Evolutionary conservation across 1,140 invertebrate genomes (phyloP).

Genomic region (Drosophila elegans): DNA sequence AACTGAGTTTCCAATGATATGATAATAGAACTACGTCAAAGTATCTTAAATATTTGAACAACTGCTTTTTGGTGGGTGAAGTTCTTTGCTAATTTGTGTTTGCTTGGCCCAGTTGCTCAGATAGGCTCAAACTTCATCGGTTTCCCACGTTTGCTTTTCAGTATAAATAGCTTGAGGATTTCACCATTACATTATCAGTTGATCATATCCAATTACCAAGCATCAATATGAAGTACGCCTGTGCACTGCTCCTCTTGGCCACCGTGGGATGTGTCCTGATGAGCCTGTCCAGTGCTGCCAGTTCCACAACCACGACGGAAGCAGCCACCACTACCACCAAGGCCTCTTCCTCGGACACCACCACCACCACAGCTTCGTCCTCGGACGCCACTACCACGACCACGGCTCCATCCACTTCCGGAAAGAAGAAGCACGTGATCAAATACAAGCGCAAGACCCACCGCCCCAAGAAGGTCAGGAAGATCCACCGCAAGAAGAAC

Average conservation of each 20-base stretch:
- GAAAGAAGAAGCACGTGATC: constrained; percentile 5
- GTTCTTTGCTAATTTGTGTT: constrained; percentile 8
- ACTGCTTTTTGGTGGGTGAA: constrained; percentile 1
- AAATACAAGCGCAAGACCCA: constrained; percentile 5
- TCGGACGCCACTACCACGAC: not conserved
- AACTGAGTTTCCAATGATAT: too few species aligned
- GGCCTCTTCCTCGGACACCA: constrained; percentile 17
- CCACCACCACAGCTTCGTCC: constrained; percentile 3
- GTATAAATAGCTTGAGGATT: constrained; percentile 5
- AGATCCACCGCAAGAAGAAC: not conserved
- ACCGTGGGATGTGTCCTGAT: constrained; percentile 15
- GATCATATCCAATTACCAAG: not conserved
- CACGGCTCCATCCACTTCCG: not conserved
- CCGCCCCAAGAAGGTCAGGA: not conserved
- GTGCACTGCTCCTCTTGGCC: constrained; percentile 7
- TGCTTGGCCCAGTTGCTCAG: not conserved
- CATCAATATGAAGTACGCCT: constrained; percentile 18
- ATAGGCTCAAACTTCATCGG: not conserved
- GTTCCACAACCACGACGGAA: constrained; percentile 7
- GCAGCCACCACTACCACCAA: constrained; percentile 1
- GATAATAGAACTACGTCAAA: too few species aligned
- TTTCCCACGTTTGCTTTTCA: too few species aligned
- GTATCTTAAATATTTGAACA: constrained; percentile 9
- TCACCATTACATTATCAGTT: constrained; percentile 10
- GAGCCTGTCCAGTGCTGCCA: not conserved